These are phyloP conservation scores for Caenorhabditis sinica DNA, from an alignment of 2,888 invertebrate species.

Conservation along the genomic window DNA sequence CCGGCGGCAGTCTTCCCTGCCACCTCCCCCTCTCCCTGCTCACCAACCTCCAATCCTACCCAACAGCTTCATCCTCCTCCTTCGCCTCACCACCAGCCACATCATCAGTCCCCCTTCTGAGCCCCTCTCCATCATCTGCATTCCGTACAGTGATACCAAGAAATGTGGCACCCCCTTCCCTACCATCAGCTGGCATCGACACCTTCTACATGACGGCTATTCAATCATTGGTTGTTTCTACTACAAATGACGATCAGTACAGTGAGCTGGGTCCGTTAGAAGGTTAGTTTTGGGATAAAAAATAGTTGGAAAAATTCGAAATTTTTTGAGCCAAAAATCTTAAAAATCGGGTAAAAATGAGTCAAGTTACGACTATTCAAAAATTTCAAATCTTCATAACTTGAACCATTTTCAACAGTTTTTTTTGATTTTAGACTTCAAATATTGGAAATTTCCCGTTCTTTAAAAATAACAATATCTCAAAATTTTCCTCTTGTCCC, in stretches of 20 bases:
- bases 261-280: conserved; percentile 34
- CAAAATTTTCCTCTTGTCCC: neutral
- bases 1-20: conserved; percentile 29
- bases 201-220: conserved; percentile 59
- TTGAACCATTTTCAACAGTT: neutral
- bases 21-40: conserved; percentile 43
- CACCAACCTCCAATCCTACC: conserved; percentile 13
- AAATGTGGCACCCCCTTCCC: neutral
- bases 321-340: neutral
- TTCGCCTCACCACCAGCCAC: conserved; percentile 39
- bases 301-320: neutral
- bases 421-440: conserved; percentile 14
- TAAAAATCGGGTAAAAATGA: neutral
- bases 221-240: conserved; percentile 61
- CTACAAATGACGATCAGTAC: conserved; percentile 44
- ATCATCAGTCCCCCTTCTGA: conserved; percentile 45
- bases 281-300: conserved; percentile 13
- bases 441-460: conserved; percentile 23
- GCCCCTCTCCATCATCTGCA: conserved; percentile 62
- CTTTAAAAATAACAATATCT: neutral
- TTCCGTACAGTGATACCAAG: conserved; percentile 70
- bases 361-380: neutral
- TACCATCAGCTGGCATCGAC: conserved; percentile 24
- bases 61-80: conserved; percentile 9
- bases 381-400: neutral